Percentiles rank a stretch among this genome's conserved stretches.
phyloP scores from a whole-genome alignment of 2,888 invertebrate species.

The Phaonia tiefii region DNA sequence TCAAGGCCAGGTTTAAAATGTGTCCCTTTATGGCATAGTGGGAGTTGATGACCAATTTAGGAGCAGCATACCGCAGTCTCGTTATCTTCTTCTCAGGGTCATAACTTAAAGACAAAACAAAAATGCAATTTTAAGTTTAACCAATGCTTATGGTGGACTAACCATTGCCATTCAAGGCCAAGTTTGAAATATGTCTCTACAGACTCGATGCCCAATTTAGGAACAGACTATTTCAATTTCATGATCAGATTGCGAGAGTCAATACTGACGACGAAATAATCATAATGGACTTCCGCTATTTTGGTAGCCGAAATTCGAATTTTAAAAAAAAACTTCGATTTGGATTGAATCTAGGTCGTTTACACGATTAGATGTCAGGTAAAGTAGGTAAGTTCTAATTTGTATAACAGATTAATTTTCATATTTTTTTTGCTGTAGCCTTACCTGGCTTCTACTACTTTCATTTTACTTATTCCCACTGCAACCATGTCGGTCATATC shows the following conservation, averaged over 20 bases:
- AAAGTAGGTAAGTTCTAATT: no score
- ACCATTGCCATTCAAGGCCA: constrained; percentile 87
- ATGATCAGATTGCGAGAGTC: constrained; percentile 5
- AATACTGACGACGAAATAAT: constrained; percentile 33
- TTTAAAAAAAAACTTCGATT: no score
- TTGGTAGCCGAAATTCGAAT: no score
- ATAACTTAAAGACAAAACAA: no score
- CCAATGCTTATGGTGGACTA: constrained; percentile 84
- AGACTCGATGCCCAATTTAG: constrained; percentile 77
- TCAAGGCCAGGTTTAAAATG: constrained; percentile 84
- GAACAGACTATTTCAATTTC: constrained; percentile 79
- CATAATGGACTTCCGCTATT: no score
- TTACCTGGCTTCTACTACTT: constrained; percentile 76
- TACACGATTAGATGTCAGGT: no score
- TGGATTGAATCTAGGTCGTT: no score
- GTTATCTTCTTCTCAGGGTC: constrained; percentile 12
- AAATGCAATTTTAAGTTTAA: no score
- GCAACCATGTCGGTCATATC: constrained; percentile 85
- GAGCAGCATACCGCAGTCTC: constrained; percentile 77
- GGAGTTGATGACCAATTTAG: constrained; percentile 84
- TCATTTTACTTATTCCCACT: constrained; percentile 83
- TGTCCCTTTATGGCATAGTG: constrained; percentile 84
- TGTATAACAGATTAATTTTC: neutral
- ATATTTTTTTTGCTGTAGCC: neutral
- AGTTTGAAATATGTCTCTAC: constrained; percentile 83